A percentile compares a stretch with the other conserved stretches of the same genome.
Evolutionary conservation across 2,888 invertebrate species (phyloP).

Genomic region (Tetrapedia diversipes): DNA sequence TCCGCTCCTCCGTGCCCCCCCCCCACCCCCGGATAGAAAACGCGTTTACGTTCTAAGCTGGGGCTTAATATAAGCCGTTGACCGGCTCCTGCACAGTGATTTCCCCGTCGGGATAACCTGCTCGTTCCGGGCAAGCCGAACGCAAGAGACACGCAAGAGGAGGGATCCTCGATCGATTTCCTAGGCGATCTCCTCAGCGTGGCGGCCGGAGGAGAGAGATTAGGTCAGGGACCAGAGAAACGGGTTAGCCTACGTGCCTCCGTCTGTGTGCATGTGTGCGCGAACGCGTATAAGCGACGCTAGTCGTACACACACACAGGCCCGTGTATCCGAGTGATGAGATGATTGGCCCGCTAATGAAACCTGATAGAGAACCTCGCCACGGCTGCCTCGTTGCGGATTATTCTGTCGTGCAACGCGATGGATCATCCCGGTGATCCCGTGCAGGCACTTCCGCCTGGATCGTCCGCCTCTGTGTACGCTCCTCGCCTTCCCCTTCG

Average conservation of each 20-base stretch:
- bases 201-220: too few relatives aligned
- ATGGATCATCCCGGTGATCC: conserved; percentile 69
- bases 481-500: too few relatives aligned
- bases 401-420: conserved; percentile 61
- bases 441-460: conserved; percentile 73
- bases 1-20: not conserved
- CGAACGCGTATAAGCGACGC: conserved; percentile 49
- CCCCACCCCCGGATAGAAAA: conserved; percentile 51
- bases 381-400: conserved; percentile 67
- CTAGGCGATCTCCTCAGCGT: conserved; percentile 55
- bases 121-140: too few relatives aligned
- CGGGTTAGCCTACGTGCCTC: conserved; percentile 68
- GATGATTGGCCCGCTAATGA: conserved; percentile 81
- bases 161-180: conserved; percentile 66
- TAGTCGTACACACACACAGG: too few relatives aligned
- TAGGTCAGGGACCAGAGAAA: conserved; percentile 75
- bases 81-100: conserved; percentile 56
- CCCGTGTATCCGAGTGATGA: conserved; percentile 76
- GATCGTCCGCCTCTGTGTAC: too few relatives aligned
- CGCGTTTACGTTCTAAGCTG: conserved; percentile 64
- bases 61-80: conserved; percentile 63
- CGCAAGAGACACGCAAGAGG: too few relatives aligned
- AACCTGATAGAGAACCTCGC: conserved; percentile 78
- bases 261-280: too few relatives aligned
- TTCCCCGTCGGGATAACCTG: conserved; percentile 59